Evolutionary conservation across 2,888 invertebrate genomes (phyloP).

Genomic region (Polydrusus pterygomalis): DNA sequence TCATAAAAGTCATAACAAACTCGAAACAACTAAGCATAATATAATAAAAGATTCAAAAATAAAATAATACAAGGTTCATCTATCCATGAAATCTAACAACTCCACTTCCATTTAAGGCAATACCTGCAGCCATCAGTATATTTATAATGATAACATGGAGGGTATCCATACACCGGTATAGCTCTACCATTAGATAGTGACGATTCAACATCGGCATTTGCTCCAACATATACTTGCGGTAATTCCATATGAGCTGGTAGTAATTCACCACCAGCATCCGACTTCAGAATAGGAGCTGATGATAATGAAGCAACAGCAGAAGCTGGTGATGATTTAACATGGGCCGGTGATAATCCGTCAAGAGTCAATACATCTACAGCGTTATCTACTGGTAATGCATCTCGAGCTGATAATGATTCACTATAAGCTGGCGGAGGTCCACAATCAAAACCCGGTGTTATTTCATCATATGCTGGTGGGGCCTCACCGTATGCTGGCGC

Average conservation of each 20-base stretch:
- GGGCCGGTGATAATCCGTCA: background rate
- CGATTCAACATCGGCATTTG: too few relatives aligned
- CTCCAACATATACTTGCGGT: too few relatives aligned
- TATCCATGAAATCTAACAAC: too few relatives aligned
- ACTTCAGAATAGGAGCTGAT: too few relatives aligned
- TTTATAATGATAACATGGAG: background rate
- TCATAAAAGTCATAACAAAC: too few relatives aligned
- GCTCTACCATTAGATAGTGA: too few relatives aligned
- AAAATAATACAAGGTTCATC: background rate
- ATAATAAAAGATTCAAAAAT: background rate
- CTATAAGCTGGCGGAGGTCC: background rate
- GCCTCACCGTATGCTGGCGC: background rate
- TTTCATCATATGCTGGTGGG: conserved; percentile 7
- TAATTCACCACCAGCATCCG: too few relatives aligned
- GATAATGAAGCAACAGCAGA: background rate
- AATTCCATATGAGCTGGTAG: too few relatives aligned
- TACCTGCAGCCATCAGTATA: background rate
- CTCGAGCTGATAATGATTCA: background rate
- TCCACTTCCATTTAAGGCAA: too few relatives aligned
- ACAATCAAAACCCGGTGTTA: background rate
- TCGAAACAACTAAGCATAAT: too few relatives aligned
- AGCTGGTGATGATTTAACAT: conserved; percentile 11
- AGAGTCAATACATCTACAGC: background rate
- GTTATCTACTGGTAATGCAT: background rate
- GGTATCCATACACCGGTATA: too few relatives aligned